Conservation (phyloP, 2,888 invertebrate genomes). For the Coelopa pilipes region DNA sequence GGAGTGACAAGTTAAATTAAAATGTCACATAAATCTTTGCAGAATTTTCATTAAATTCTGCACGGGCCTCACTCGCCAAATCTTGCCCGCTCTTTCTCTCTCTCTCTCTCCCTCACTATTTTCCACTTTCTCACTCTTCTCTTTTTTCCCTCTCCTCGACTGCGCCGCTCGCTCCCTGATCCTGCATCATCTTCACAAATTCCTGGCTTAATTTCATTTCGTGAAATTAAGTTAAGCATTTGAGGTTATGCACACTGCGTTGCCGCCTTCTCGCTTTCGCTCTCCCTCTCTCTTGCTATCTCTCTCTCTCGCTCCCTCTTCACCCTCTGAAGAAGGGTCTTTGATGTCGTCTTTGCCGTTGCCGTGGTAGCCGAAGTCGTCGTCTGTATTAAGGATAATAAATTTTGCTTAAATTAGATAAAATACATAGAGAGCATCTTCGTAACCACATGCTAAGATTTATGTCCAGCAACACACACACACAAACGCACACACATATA, state of each 20-base stretch:
- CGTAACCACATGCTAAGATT: not conserved
- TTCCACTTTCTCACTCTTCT: too few relatives aligned
- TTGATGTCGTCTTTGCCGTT: not conserved
- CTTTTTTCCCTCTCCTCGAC: too few relatives aligned
- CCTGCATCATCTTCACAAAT: not conserved
- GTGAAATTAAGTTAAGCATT: not conserved
- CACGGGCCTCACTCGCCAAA: not conserved
- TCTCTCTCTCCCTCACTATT: too few relatives aligned
- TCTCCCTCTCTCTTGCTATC: too few relatives aligned
- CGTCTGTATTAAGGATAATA: not conserved
- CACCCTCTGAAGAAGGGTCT: too few relatives aligned
- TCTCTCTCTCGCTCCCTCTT: too few relatives aligned
- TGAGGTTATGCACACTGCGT: not conserved
- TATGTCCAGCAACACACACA: not conserved
- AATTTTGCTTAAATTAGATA: conserved; percentile 4
- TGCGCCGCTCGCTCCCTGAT: too few relatives aligned
- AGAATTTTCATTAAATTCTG: conserved; percentile 60
- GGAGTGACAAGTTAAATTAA: conserved; percentile 57
- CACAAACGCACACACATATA: conserved; percentile 5
- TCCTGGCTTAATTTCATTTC: not conserved
- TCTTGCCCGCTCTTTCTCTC: too few relatives aligned
- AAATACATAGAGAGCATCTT: not conserved
- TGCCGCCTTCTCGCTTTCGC: too few relatives aligned
- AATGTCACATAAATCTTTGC: conserved; percentile 64
- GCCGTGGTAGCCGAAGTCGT: not conserved